These are phyloP conservation scores for Lophotriccus pileatus DNA, from an alignment of 2,797 vertebrate species.

Conservation along the genomic window DNA sequence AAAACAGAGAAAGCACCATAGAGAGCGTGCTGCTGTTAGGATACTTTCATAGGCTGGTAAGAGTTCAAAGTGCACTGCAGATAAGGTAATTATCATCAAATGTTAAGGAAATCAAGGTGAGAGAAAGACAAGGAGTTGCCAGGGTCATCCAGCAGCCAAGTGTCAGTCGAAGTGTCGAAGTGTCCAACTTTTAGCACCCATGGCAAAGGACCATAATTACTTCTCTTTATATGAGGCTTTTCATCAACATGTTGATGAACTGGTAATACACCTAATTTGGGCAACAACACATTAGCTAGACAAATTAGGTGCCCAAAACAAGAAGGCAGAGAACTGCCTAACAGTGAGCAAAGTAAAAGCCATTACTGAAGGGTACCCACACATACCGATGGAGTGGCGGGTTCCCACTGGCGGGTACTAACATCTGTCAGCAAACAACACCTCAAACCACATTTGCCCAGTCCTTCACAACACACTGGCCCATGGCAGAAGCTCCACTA, in stretches of 20 bases:
- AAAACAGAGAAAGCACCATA: background rate
- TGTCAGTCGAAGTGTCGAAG: background rate
- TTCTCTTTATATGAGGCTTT: background rate
- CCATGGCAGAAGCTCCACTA: background rate
- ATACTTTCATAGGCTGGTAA: background rate
- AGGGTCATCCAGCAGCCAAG: background rate
- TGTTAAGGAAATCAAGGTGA: background rate
- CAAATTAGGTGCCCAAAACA: background rate
- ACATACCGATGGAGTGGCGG: fast-evolving
- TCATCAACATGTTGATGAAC: background rate
- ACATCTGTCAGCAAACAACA: background rate
- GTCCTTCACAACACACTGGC: background rate
- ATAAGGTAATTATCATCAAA: background rate
- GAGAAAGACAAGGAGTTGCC: background rate
- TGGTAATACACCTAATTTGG: background rate
- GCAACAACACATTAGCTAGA: background rate
- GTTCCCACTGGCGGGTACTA: background rate
- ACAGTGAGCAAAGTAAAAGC: background rate
- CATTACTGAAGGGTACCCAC: fast-evolving
- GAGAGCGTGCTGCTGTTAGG: background rate
- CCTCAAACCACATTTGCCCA: background rate
- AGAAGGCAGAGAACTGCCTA: background rate
- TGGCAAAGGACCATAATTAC: background rate
- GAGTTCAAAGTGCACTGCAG: background rate
- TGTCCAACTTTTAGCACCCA: background rate